Evolutionary conservation across 2,113 vertebrate genomes (phyloP).

Genomic region (Fukomys damarensis): DNA sequence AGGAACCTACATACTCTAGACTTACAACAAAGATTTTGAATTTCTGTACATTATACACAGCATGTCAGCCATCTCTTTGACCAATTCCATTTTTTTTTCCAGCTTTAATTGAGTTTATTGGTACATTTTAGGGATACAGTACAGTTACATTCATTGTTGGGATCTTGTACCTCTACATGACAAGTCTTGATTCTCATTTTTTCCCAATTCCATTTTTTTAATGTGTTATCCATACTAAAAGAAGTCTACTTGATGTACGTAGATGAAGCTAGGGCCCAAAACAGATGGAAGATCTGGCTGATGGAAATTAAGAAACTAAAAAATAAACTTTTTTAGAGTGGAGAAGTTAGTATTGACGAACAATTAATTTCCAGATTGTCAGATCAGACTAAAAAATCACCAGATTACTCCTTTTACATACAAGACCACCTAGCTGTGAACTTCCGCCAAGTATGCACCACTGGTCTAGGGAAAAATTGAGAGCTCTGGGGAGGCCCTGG

Average conservation of each 20-base stretch:
- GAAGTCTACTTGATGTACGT: neutral
- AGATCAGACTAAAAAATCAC: constrained; percentile 9
- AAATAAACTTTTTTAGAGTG: neutral
- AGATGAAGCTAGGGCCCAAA: neutral
- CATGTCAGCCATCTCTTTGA: neutral
- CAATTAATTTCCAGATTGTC: neutral
- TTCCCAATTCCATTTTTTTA: neutral
- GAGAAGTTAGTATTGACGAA: neutral
- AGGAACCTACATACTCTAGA: neutral
- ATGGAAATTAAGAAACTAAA: neutral
- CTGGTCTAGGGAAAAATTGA: neutral
- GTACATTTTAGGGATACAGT: too few relatives aligned
- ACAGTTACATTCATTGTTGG: too few relatives aligned
- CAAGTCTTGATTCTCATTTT: too few relatives aligned
- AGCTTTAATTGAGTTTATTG: too few relatives aligned
- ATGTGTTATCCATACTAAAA: neutral
- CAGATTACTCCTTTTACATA: neutral
- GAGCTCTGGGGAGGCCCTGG: neutral
- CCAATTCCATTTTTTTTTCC: neutral
- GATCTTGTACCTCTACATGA: too few relatives aligned
- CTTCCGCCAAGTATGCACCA: neutral
- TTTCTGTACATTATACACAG: neutral
- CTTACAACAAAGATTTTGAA: neutral
- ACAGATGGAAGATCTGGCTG: neutral
- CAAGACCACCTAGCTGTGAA: neutral